phyloP scores from a whole-genome alignment of 92 coral and sea anemone species.

The Montipora capitata region DNA sequence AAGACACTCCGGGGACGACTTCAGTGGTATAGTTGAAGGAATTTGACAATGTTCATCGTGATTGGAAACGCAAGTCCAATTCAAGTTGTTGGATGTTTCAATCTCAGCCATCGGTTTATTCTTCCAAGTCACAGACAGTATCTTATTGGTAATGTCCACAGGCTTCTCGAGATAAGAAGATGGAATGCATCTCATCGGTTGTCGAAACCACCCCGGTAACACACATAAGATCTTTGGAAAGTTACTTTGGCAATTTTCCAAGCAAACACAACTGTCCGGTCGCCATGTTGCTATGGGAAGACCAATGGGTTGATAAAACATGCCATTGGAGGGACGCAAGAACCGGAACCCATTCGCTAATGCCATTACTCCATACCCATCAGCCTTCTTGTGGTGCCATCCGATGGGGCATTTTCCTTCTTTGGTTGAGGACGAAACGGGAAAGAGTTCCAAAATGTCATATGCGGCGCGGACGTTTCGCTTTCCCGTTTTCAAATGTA shows the following conservation, averaged over 20 bases:
- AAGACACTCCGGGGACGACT: not conserved
- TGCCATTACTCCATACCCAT: not conserved
- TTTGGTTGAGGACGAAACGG: not conserved
- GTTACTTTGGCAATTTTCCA: not conserved
- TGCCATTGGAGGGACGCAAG: not conserved
- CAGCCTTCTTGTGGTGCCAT: not conserved
- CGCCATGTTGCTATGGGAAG: not conserved
- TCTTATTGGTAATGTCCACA: not conserved
- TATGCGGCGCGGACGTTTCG: not conserved
- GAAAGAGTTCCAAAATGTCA: not conserved
- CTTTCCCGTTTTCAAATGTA: no score
- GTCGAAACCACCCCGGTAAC: not conserved
- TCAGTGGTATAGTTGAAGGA: not conserved
- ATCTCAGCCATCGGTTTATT: not conserved
- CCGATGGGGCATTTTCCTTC: not conserved
- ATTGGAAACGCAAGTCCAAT: not conserved
- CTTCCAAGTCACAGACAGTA: not conserved
- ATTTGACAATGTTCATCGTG: not conserved
- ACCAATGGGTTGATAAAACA: constrained; percentile 16
- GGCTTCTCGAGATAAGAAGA: not conserved
- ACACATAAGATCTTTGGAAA: not conserved
- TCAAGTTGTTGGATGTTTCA: not conserved
- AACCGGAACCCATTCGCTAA: not conserved
- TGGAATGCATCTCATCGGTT: not conserved
- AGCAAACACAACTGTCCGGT: not conserved